Conservation (phyloP, 1,140 invertebrate species). For the Tetranychus urticae region DNA sequence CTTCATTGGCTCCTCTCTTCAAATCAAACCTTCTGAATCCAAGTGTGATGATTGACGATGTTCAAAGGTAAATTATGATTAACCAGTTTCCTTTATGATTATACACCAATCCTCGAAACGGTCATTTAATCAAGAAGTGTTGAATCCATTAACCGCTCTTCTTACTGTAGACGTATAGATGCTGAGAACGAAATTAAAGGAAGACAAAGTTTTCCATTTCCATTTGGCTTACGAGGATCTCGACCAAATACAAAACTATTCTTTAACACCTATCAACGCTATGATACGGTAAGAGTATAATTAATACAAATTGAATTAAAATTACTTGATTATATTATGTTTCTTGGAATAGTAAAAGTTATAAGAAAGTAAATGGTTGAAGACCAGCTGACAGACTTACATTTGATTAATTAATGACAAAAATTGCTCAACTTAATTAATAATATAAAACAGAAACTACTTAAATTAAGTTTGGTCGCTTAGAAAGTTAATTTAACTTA, state of each 20-base stretch:
- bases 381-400: too few species aligned
- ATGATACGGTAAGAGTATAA: conserved; percentile 12
- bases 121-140: too few species aligned
- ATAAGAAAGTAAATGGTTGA: too few species aligned
- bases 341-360: neutral
- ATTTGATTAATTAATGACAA: too few species aligned
- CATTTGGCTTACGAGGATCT: conserved; percentile 19
- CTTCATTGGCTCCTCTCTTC: conserved; percentile 35
- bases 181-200: neutral
- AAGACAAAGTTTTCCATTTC: conserved; percentile 2
- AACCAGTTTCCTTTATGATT: neutral
- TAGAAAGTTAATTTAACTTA: too few species aligned
- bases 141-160: neutral
- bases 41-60: conserved; percentile 40
- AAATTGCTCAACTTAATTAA: too few species aligned
- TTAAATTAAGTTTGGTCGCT: too few species aligned
- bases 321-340: neutral
- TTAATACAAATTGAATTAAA: neutral
- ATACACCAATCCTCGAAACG: too few species aligned
- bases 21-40: conserved; percentile 34
- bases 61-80: conserved; percentile 29
- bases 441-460: too few species aligned
- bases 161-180: neutral
- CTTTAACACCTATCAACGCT: conserved; percentile 18
- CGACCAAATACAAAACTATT: conserved; percentile 3